Evolutionary conservation across 2,888 invertebrate species (phyloP).

Genomic region (Eudemis profundana): DNA sequence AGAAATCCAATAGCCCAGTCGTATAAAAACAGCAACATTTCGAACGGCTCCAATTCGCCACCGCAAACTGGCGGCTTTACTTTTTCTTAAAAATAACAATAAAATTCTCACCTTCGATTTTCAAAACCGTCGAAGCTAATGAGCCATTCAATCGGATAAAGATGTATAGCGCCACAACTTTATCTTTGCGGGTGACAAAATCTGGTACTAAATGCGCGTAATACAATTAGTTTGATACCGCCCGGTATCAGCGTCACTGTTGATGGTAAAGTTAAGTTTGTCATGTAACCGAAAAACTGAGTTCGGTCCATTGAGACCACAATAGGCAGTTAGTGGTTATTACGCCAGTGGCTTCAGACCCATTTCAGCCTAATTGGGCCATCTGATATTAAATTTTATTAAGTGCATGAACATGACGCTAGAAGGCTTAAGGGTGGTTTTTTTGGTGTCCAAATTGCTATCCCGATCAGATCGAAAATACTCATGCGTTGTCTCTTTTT

Average conservation of each 20-base stretch:
- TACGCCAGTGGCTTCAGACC: conserved; percentile 34
- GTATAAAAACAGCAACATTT: conserved; percentile 5
- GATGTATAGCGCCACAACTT: conserved; percentile 72
- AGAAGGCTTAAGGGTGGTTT: conserved; percentile 13
- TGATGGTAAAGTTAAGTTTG: conserved; percentile 19
- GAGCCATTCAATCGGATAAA: conserved; percentile 79
- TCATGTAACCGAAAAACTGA: conserved; percentile 27
- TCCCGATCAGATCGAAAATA: conserved; percentile 9
- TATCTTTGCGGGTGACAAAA: conserved; percentile 11
- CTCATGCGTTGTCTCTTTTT: background rate
- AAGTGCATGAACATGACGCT: conserved; percentile 26
- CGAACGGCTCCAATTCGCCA: conserved; percentile 36
- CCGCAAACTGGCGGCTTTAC: conserved; percentile 44
- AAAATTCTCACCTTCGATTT: conserved; percentile 63
- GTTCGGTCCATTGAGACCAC: conserved; percentile 51
- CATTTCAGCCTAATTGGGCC: conserved; percentile 32
- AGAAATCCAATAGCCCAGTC: background rate
- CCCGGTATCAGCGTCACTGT: background rate
- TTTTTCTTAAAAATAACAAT: conserved; percentile 45
- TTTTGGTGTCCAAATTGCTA: conserved; percentile 1
- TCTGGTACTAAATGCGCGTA: background rate
- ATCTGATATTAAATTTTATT: conserved; percentile 30
- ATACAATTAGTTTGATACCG: background rate
- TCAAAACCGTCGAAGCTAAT: conserved; percentile 61
- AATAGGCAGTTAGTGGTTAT: conserved; percentile 64